These are phyloP conservation scores for Xylocopa sonorina DNA, from an alignment of 1,140 invertebrate genomes.

Conservation along the genomic window DNA sequence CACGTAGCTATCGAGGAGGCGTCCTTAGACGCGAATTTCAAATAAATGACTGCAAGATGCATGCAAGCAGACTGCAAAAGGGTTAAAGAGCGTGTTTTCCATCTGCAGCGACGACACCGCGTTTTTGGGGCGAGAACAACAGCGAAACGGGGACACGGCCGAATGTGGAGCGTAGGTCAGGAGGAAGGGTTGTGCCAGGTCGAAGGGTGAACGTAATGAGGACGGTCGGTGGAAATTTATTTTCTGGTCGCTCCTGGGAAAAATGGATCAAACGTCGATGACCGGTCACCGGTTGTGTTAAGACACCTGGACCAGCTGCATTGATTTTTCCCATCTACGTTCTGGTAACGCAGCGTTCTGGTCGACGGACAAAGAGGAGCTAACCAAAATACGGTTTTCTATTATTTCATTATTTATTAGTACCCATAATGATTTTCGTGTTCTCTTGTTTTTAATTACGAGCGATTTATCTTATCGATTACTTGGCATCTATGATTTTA, in stretches of 20 bases:
- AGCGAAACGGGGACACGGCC: constrained; percentile 40
- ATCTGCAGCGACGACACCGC: constrained; percentile 33
- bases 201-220: constrained; percentile 55
- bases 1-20: no score
- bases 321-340: constrained; percentile 61
- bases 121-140: constrained; percentile 49
- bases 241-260: constrained; percentile 48
- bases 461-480: no score
- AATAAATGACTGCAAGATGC: background rate
- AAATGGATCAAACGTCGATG: constrained; percentile 59
- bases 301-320: constrained; percentile 52
- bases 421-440: no score
- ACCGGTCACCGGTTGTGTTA: constrained; percentile 43
- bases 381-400: no score
- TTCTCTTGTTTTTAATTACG: no score
- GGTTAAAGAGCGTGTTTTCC: constrained; percentile 37
- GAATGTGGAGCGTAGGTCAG: constrained; percentile 59
- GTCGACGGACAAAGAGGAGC: no score
- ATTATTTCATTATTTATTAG: no score
- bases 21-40: no score
- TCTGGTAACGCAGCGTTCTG: no score
- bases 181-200: constrained; percentile 58
- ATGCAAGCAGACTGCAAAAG: background rate
- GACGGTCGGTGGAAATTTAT: constrained; percentile 51
- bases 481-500: no score